phyloP scores from a whole-genome alignment of 2,888 invertebrate species.

The Hirtodrosophila cameraria region DNA sequence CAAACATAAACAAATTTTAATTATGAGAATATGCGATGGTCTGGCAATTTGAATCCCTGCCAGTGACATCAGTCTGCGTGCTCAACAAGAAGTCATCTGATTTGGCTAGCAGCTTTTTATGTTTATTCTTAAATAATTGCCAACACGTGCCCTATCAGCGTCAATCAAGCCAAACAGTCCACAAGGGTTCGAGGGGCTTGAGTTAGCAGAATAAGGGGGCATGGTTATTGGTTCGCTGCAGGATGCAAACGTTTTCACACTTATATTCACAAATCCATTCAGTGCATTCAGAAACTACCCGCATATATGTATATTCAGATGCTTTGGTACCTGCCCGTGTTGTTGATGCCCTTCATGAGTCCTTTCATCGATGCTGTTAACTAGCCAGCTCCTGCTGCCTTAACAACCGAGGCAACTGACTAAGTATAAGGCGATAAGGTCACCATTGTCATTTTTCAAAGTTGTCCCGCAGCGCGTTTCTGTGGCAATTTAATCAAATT shows the following conservation, averaged over 20 bases:
- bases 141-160: constrained; percentile 82
- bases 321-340: constrained; percentile 27
- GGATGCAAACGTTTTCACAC: constrained; percentile 67
- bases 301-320: constrained; percentile 43
- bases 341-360: constrained; percentile 18
- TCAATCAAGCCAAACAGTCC: constrained; percentile 69
- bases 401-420: constrained; percentile 63
- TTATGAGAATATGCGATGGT: constrained; percentile 8
- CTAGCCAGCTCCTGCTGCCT: constrained; percentile 66
- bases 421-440: constrained; percentile 61
- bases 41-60: not conserved
- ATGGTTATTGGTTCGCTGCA: constrained; percentile 19
- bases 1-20: constrained; percentile 5
- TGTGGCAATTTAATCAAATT: constrained; percentile 82
- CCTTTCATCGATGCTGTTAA: constrained; percentile 43
- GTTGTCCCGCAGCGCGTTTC: constrained; percentile 74
- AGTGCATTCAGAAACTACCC: constrained; percentile 67
- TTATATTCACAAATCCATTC: constrained; percentile 67
- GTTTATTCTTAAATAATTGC: constrained; percentile 80
- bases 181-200: not conserved
- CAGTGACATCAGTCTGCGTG: constrained; percentile 18
- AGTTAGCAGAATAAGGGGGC: not conserved
- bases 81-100: constrained; percentile 54
- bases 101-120: constrained; percentile 57
- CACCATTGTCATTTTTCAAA: constrained; percentile 25